Conservation (phyloP, 2,888 invertebrate genomes). For the Helobdella robusta region DNA sequence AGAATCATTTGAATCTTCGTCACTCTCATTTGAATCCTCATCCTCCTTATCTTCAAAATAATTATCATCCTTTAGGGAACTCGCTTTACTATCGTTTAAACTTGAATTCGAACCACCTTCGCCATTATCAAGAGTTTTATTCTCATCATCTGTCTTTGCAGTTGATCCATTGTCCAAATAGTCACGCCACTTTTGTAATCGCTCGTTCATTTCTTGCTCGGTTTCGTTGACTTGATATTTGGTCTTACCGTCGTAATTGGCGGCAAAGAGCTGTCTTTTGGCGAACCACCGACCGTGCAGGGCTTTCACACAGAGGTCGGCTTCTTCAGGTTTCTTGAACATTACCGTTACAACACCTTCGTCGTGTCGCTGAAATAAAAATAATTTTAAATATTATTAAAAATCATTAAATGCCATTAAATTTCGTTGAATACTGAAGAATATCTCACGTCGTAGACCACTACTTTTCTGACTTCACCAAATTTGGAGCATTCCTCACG, state of each 20-base stretch:
- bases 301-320: constrained; percentile 75
- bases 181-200: constrained; percentile 73
- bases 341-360: constrained; percentile 87
- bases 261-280: constrained; percentile 66
- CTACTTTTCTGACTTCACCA: constrained; percentile 81
- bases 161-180: constrained; percentile 41
- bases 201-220: constrained; percentile 69
- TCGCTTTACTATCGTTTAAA: too few relatives aligned
- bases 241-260: constrained; percentile 88
- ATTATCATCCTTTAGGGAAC: too few relatives aligned
- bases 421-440: not conserved
- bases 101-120: too few relatives aligned
- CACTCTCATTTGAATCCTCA: not conserved
- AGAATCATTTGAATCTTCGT: too few relatives aligned
- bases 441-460: constrained; percentile 72
- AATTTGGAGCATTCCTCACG: constrained; percentile 78
- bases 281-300: constrained; percentile 63
- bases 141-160: too few relatives aligned
- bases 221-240: constrained; percentile 82
- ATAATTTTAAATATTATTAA: not conserved
- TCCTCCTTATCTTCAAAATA: not conserved
- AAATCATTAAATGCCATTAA: not conserved
- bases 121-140: too few relatives aligned
- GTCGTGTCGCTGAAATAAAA: constrained; percentile 63
- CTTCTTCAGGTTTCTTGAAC: constrained; percentile 79